Evolutionary conservation across 2,113 vertebrate genomes (phyloP).

Genomic region (Jaculus jaculus): DNA sequence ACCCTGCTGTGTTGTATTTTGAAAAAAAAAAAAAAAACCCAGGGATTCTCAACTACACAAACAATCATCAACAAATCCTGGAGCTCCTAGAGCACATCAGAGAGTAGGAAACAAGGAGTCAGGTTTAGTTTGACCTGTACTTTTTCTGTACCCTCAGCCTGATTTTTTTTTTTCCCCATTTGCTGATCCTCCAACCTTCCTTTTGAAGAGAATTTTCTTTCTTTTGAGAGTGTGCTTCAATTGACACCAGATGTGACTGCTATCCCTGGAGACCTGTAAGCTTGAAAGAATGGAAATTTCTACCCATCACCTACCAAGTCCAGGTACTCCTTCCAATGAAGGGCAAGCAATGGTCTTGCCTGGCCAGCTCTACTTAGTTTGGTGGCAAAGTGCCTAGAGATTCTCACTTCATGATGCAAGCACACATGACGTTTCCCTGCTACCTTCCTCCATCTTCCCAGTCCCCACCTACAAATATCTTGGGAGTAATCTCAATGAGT

Average conservation of each 20-base stretch:
- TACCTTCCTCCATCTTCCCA: background rate
- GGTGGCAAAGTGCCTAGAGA: background rate
- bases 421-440: background rate
- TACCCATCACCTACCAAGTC: background rate
- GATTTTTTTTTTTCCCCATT: background rate
- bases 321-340: background rate
- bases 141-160: background rate
- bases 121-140: conserved; percentile 63
- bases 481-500: background rate
- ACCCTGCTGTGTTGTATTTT: conserved; percentile 74
- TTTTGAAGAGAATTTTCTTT: conserved; percentile 4
- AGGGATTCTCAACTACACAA: conserved; percentile 65
- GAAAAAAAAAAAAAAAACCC: conserved; percentile 63
- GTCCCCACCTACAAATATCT: background rate
- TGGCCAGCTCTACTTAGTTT: background rate
- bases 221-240: background rate
- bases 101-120: conserved; percentile 41
- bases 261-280: background rate
- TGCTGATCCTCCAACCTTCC: background rate
- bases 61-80: conserved; percentile 68
- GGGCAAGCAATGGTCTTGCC: background rate
- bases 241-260: background rate
- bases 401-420: background rate
- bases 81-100: conserved; percentile 54
- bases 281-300: background rate